Base-by-base conservation (phyloP, 2,113 vertebrate species). In the Triplophysa siluroides region DNA sequence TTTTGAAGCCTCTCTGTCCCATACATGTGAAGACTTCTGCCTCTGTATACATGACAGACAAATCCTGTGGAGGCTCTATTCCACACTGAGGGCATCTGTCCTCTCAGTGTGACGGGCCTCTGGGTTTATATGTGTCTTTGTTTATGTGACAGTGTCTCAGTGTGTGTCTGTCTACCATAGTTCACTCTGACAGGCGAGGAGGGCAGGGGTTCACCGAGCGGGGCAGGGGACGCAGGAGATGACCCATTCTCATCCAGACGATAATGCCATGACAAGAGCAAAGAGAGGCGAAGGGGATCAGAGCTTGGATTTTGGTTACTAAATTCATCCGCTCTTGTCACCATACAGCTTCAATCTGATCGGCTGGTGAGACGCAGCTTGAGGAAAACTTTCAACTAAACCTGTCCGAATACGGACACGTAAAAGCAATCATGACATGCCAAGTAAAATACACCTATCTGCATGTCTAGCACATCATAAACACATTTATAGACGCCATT, bases 131-230 rank as follows among this genome's bases (percentile, higher is more conserved):
- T 33, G 67, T 68, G 78, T 79, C 66, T 79, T 69, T 79, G 78
- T 79, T 38, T 29, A 16, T 79, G 64, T 79, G 78, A 70, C 66
- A 62, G 78, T 45, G 78, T 71, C 65, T 68, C 56, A 61, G 56
- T 79, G 63, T 68, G 52, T 79, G n/a, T 79, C 54, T 50, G 69
- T 87, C 84, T 85, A 85, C 64, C 63, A 80, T 69, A 79, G 86
- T 84, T 83, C 60, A 78, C 76, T 87, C 69, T 80, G 81, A 86
- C 83, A 80, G 78, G 84, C 72, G 47, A n/a, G 69, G 76, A 79
- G 75, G 61, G 43, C 45, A 63, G 52, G 13, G 12, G 29, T 43
- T n/a, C 33, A 8, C 23, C 8, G 56, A 50, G 12, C n/a, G 78
- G 73, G 43, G 68, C 66, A 78, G 63, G 43, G 23, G 73, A 80